Percentiles rank a stretch among this genome's conserved stretches.
Conservation (phyloP, 2,888 invertebrate genomes). For the Dioctria linearis region DNA sequence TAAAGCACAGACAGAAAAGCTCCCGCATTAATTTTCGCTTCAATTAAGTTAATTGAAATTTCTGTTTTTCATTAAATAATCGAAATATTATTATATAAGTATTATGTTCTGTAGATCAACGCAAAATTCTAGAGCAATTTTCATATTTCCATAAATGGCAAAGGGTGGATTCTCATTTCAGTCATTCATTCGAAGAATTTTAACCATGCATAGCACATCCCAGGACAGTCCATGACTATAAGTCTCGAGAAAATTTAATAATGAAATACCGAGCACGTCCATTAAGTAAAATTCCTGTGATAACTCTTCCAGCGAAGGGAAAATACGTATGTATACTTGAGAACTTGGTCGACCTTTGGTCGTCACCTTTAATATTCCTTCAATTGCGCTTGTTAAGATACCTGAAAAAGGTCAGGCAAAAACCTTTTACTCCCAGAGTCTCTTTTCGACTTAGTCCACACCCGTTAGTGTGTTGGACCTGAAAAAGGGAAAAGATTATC, state of each 20-base stretch:
- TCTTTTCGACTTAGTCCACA: too few species aligned
- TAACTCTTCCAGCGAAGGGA: slow-evolving; percentile 1
- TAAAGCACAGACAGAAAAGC: too few species aligned
- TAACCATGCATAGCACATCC: slow-evolving; percentile 15
- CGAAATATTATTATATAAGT: not conserved
- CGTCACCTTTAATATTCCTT: not conserved
- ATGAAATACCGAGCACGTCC: slow-evolving; percentile 39
- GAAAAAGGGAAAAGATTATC: not conserved
- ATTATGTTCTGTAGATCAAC: not conserved
- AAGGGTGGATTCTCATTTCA: not conserved
- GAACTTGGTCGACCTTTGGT: not conserved
- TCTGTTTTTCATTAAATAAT: slow-evolving; percentile 7
- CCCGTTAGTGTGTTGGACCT: not conserved
- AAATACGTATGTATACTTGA: not conserved
- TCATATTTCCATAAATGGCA: not conserved
- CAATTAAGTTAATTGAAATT: slow-evolving; percentile 18
- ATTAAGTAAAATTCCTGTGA: slow-evolving; percentile 38
- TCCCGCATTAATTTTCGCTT: not conserved
- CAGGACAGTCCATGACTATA: not conserved
- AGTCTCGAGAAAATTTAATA: slow-evolving; percentile 31
- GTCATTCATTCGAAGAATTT: slow-evolving; percentile 11
- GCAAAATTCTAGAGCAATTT: not conserved
- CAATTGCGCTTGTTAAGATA: not conserved
- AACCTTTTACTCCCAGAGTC: too few species aligned
- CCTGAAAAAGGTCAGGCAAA: not conserved